A percentile compares a stretch with the other conserved stretches of the same genome.
These are phyloP conservation scores for Ecliptopera silaceata DNA, from an alignment of 2,888 invertebrate species.

Conservation along the genomic window DNA sequence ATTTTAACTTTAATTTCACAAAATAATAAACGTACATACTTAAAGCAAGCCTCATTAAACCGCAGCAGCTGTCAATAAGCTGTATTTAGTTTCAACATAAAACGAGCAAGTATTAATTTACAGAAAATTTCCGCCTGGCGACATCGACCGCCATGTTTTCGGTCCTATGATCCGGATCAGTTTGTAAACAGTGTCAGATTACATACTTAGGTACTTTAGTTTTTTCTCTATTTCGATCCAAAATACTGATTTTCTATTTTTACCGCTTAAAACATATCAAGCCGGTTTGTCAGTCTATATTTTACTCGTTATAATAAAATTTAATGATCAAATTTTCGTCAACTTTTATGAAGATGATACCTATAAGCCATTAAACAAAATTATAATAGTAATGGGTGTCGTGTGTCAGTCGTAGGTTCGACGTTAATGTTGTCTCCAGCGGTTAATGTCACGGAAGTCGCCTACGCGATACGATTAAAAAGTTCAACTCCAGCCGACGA, in stretches of 20 bases:
- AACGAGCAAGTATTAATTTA: slow-evolving; percentile 48
- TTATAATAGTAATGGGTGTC: slow-evolving; percentile 59
- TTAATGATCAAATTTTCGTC: slow-evolving; percentile 28
- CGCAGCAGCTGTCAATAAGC: slow-evolving; percentile 61
- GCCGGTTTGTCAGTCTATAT: slow-evolving; percentile 26
- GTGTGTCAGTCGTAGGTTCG: slow-evolving; percentile 52
- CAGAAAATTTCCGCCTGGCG: slow-evolving; percentile 46
- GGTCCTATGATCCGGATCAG: slow-evolving; percentile 55
- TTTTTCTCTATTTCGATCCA: slow-evolving; percentile 17
- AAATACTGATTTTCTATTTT: not conserved
- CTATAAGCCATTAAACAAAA: slow-evolving; percentile 45
- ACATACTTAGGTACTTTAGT: slow-evolving; percentile 42
- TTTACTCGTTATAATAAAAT: slow-evolving; percentile 26
- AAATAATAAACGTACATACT: too few relatives aligned
- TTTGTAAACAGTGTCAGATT: slow-evolving; percentile 56
- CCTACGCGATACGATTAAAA: slow-evolving; percentile 61
- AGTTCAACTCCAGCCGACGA: slow-evolving; percentile 41
- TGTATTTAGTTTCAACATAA: slow-evolving; percentile 59
- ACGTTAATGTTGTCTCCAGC: slow-evolving; percentile 48
- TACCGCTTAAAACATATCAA: too few relatives aligned
- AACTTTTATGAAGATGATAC: slow-evolving; percentile 28
- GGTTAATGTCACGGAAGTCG: slow-evolving; percentile 60
- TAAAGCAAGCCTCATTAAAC: slow-evolving; percentile 47
- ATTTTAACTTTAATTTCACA: too few relatives aligned
- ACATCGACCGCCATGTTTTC: slow-evolving; percentile 40